Evolutionary conservation across 2,797 vertebrate species (phyloP).

Genomic region (Anguilla marmorata): DNA sequence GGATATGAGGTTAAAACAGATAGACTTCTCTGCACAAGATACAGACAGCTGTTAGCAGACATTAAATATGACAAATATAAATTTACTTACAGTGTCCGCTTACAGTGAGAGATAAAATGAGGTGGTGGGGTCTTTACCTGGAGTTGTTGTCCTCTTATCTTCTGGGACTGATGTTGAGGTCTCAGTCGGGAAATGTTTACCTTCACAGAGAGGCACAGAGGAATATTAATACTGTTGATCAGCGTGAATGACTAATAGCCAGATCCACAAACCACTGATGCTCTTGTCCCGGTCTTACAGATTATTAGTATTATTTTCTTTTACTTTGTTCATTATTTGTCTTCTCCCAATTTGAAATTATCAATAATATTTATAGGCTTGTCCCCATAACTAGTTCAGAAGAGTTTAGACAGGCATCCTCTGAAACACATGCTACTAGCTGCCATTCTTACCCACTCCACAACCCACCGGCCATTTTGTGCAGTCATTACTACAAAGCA

Average conservation of each 20-base stretch:
- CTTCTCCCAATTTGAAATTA: too few relatives aligned
- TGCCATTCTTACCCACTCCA: too few relatives aligned
- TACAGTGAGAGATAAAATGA: background rate
- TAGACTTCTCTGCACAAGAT: background rate
- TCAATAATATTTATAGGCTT: too few relatives aligned
- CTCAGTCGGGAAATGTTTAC: background rate
- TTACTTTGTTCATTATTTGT: too few relatives aligned
- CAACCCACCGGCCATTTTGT: too few relatives aligned
- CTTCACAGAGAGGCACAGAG: background rate
- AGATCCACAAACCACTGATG: background rate
- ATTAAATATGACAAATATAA: background rate
- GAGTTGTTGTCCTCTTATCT: background rate
- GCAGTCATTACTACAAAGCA: background rate
- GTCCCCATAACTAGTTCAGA: background rate
- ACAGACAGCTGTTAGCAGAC: background rate
- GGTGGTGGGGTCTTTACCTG: background rate
- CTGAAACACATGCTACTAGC: background rate
- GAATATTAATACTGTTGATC: background rate
- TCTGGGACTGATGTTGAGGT: background rate
- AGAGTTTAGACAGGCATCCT: background rate
- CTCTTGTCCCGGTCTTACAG: background rate
- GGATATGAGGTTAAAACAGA: background rate
- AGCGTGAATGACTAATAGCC: background rate
- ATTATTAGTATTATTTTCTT: too few relatives aligned
- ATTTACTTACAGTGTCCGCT: background rate